Evolutionary conservation across 1,140 invertebrate species (phyloP), one percentile per base, ranked within the genome.

Genomic region (Paraescarpia echinospica): DNA sequence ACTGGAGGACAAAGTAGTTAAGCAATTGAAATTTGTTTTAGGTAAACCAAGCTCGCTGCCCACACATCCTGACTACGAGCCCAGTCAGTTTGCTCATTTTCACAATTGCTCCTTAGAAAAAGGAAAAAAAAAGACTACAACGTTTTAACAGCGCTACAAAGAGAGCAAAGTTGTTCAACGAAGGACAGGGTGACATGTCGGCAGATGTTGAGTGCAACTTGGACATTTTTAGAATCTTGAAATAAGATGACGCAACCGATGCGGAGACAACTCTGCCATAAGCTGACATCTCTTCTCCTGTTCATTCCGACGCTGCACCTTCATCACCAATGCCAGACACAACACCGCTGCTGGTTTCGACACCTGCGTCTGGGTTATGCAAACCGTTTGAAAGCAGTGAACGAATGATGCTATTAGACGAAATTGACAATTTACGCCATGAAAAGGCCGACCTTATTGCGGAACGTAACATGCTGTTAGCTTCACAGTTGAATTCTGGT

Each of bases 1-100:
- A 41, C 41, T 41, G 41, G 41, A 41, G 4, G 4, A 12, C 41
- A n/a, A n/a, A 41, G 41, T 41, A 41, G 12, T 12, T 41, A 41
- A 41, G 12, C 41, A 41, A 41, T 12, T 41, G 12, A 41, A 4
- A 41, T 41, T 41, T 41, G 41, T 41, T 41, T 41, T 41, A 41
- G 41, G 41, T 6, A 41, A 41, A 41, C 41, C 41, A 41, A 41
- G 41, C 41, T 41, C 41, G 12, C 41, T 41, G 41, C 41, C 41
- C 12, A 12, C 33, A 18, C 89, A 90, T 90, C 33, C 89, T 34
- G 89, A 90, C 89, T 90, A 90, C 27, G 89, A n/a, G 33, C 89
- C 89, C 34, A 33, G 89, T 90, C 89, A 90, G 35, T 90, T 90
- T 90, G 89, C n/a, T 12, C 89, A 90, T 90, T n/a, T 90, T 6